These are phyloP conservation scores for Psilanteris sp. DNA, from an alignment of 1,140 invertebrate species.

Conservation along the genomic window DNA sequence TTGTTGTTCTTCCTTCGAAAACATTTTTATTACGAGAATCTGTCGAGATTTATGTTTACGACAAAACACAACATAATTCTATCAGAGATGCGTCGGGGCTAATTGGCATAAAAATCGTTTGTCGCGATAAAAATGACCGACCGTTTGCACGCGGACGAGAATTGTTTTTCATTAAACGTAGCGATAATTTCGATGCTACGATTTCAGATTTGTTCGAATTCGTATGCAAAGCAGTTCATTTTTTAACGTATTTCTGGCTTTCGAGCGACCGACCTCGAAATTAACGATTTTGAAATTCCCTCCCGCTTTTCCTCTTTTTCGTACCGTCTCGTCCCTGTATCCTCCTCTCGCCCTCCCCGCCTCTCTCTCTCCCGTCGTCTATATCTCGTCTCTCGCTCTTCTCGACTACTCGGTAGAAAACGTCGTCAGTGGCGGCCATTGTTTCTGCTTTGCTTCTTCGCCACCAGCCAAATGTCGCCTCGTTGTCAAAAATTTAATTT, in stretches of 20 bases:
- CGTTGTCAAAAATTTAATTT: too few species aligned
- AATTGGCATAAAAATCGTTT: too few species aligned
- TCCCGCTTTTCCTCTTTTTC: conserved; percentile 49
- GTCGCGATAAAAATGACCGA: too few species aligned
- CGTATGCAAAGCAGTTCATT: not conserved
- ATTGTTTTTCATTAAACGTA: too few species aligned
- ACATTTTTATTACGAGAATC: too few species aligned
- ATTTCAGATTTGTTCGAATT: not conserved
- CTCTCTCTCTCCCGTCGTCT: not conserved
- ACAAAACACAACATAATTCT: too few species aligned
- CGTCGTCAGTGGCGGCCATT: conserved; percentile 50
- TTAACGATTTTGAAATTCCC: conserved; percentile 62
- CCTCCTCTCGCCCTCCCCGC: not conserved
- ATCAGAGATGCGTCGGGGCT: too few species aligned
- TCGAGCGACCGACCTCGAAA: conserved; percentile 52
- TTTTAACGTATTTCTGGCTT: conserved; percentile 15
- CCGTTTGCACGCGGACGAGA: too few species aligned
- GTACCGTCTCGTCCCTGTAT: conserved; percentile 8
- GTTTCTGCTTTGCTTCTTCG: conserved; percentile 46
- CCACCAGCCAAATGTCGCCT: too few species aligned
- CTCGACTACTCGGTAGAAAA: conserved; percentile 33
- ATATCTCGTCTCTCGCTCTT: conserved; percentile 17
- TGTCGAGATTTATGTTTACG: too few species aligned
- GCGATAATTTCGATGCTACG: too few species aligned
- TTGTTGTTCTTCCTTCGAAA: too few species aligned